These are phyloP conservation scores for Myocastor coypus DNA, from an alignment of 2,113 vertebrate species.

Conservation along the genomic window DNA sequence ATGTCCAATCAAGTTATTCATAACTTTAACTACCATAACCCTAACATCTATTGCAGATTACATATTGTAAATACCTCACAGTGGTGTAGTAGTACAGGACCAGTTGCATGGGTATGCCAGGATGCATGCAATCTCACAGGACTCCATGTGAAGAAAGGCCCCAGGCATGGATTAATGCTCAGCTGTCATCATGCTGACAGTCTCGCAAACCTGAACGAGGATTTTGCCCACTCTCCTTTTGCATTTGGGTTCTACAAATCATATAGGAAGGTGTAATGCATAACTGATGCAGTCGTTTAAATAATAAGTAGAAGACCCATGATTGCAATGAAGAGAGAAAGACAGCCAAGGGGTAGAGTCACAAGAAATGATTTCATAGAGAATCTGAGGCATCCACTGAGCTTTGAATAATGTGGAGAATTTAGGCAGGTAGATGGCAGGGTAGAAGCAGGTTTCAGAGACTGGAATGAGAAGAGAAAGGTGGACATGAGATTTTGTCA, in stretches of 20 bases:
- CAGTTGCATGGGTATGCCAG: fast-evolving
- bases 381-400: neutral
- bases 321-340: neutral
- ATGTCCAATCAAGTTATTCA: neutral
- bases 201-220: neutral
- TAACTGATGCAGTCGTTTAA: neutral
- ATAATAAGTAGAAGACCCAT: neutral
- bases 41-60: neutral
- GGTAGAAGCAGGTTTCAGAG: neutral
- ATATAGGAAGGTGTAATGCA: neutral
- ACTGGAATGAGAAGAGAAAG: neutral
- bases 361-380: neutral
- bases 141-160: fast-evolving
- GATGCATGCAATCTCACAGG: fast-evolving
- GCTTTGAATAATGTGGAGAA: neutral
- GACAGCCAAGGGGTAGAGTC: too few species aligned
- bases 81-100: neutral
- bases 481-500: neutral
- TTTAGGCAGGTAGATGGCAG: neutral
- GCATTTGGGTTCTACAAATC: neutral
- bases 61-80: neutral
- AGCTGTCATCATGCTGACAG: neutral
- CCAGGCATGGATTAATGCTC: neutral
- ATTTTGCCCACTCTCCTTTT: neutral
- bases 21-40: neutral